A percentile compares a stretch with the other conserved stretches of the same genome.
These are phyloP conservation scores for Clepsis dumicolana DNA, from an alignment of 2,888 invertebrate genomes.

Conservation along the genomic window DNA sequence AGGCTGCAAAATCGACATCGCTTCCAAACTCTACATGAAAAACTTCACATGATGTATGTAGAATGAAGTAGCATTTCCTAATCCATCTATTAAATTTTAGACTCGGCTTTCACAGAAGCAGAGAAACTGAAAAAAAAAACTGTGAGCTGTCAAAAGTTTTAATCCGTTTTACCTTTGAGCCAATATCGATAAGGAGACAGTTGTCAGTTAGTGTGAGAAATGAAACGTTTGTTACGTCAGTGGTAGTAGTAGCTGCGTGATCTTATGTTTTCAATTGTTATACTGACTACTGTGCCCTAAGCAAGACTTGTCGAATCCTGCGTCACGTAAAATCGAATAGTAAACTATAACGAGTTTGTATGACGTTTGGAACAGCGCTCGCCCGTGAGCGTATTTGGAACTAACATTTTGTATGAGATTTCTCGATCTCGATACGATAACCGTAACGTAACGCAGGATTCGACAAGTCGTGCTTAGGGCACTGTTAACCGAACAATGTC, in stretches of 20 bases:
- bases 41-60: not conserved
- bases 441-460: too few species aligned
- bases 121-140: conserved; percentile 1
- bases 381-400: too few species aligned
- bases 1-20: not conserved
- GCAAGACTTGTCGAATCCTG: too few species aligned
- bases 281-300: too few species aligned
- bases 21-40: conserved; percentile 1
- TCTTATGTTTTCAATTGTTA: not conserved
- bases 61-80: conserved; percentile 1
- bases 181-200: not conserved
- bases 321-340: too few species aligned
- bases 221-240: not conserved
- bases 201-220: conserved; percentile 2
- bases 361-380: too few species aligned
- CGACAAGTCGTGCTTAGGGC: too few species aligned
- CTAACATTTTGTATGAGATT: too few species aligned
- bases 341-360: too few species aligned
- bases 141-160: conserved; percentile 3
- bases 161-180: not conserved
- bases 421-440: too few species aligned
- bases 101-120: not conserved
- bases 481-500: not conserved
- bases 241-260: not conserved
- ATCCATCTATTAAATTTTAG: conserved; percentile 20